A percentile compares a stretch with the other conserved stretches of the same genome.
phyloP scores from a whole-genome alignment of 2,888 invertebrate genomes.

The Dromius quadrimaculatus region DNA sequence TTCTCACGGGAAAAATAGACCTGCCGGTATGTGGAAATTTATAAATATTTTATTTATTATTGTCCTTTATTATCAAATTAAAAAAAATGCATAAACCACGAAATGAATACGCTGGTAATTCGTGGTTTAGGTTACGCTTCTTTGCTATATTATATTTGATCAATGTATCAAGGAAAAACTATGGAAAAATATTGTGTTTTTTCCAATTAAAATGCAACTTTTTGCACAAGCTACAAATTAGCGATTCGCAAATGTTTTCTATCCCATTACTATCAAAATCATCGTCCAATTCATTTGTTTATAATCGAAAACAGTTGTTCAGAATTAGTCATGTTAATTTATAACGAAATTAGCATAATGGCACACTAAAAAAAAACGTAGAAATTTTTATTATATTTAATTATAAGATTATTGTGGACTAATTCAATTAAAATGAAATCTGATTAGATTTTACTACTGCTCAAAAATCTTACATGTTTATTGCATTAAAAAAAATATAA shows the following conservation, averaged over 20 bases:
- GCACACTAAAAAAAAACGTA: slow-evolving; percentile 11
- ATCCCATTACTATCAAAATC: background rate
- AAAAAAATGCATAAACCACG: too few species aligned
- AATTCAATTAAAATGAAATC: slow-evolving; percentile 42
- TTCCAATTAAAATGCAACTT: too few species aligned
- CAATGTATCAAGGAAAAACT: too few species aligned
- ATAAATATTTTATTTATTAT: too few species aligned
- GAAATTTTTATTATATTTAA: slow-evolving; percentile 37
- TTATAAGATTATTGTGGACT: slow-evolving; percentile 36
- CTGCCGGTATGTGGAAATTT: slow-evolving; percentile 34
- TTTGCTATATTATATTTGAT: too few species aligned
- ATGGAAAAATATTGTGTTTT: too few species aligned
- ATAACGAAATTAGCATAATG: slow-evolving; percentile 5
- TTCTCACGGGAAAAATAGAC: slow-evolving; percentile 2
- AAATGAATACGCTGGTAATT: too few species aligned
- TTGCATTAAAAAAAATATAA: background rate
- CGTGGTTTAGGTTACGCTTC: too few species aligned
- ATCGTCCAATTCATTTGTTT: background rate
- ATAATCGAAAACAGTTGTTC: slow-evolving; percentile 2
- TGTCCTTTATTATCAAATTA: too few species aligned
- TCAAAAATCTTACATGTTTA: slow-evolving; percentile 1
- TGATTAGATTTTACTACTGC: slow-evolving; percentile 20
- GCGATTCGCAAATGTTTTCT: too few species aligned
- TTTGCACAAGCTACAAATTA: too few species aligned
- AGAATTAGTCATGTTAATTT: slow-evolving; percentile 19